These are phyloP conservation scores for Drosophila cognata DNA, from an alignment of 2,888 invertebrate species.

Conservation along the genomic window DNA sequence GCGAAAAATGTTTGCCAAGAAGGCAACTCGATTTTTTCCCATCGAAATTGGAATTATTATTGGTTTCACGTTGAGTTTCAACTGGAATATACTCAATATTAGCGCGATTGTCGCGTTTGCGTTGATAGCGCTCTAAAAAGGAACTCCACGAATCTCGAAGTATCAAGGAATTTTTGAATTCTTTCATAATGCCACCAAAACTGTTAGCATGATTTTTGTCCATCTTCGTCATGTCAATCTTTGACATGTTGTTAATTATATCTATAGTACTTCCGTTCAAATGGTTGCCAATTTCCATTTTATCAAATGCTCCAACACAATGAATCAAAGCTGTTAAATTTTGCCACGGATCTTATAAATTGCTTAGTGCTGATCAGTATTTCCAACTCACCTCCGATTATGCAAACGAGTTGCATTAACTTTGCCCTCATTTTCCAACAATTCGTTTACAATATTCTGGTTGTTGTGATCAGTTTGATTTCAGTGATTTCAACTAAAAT, in stretches of 20 bases:
- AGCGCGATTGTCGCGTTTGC: background rate
- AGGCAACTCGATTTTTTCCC: background rate
- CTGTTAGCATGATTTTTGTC: background rate
- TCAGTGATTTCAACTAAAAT: background rate
- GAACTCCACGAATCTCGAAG: background rate
- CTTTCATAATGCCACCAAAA: background rate
- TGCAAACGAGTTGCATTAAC: too few relatives aligned
- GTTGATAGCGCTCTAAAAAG: too few relatives aligned
- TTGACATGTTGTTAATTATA: background rate
- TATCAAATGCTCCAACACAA: background rate
- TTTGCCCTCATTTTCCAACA: slow-evolving; percentile 1
- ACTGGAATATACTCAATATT: background rate
- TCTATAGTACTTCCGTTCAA: background rate
- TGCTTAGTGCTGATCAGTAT: background rate
- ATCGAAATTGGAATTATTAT: background rate
- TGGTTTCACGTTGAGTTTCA: background rate
- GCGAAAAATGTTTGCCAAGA: slow-evolving; percentile 3
- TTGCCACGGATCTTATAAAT: too few relatives aligned
- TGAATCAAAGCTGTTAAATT: background rate
- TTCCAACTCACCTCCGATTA: background rate
- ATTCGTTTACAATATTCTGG: background rate
- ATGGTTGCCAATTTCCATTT: background rate
- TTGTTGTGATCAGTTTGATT: background rate
- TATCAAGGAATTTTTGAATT: background rate
- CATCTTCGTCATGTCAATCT: background rate